phyloP scores from a whole-genome alignment of 53 echinoderm and acorn worm genomes.

The Arbacia lixula region DNA sequence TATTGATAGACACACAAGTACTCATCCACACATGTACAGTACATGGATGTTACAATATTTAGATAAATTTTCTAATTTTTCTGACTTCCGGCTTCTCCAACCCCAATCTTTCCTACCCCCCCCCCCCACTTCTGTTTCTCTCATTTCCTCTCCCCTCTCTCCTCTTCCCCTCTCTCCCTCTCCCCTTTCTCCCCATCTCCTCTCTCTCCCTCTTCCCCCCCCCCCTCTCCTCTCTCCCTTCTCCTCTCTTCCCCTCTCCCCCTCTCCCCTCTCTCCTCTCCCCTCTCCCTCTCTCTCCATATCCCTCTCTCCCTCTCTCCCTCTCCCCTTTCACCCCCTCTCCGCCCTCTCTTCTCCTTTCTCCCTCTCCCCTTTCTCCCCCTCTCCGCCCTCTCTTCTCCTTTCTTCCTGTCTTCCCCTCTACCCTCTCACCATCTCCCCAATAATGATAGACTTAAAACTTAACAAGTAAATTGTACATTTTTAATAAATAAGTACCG shows the following conservation, averaged over 20 bases:
- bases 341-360: neutral
- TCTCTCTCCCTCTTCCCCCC: neutral
- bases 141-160: neutral
- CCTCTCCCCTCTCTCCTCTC: neutral
- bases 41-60: neutral
- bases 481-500: too few relatives aligned
- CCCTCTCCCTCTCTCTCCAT: neutral
- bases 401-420: neutral
- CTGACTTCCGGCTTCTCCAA: too few relatives aligned
- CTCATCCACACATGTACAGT: too few relatives aligned
- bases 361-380: neutral
- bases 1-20: too few relatives aligned
- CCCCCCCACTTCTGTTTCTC: too few relatives aligned
- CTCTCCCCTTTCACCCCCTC: neutral
- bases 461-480: too few relatives aligned
- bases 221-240: neutral
- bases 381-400: neutral
- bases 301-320: neutral
- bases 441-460: too few relatives aligned
- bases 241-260: neutral
- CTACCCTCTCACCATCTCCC: neutral
- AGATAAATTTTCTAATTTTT: too few relatives aligned
- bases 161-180: neutral
- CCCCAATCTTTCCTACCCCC: too few relatives aligned
- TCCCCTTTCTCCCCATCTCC: neutral